Conservation (phyloP, 2,797 vertebrate genomes). For the Avahi laniger region DNA sequence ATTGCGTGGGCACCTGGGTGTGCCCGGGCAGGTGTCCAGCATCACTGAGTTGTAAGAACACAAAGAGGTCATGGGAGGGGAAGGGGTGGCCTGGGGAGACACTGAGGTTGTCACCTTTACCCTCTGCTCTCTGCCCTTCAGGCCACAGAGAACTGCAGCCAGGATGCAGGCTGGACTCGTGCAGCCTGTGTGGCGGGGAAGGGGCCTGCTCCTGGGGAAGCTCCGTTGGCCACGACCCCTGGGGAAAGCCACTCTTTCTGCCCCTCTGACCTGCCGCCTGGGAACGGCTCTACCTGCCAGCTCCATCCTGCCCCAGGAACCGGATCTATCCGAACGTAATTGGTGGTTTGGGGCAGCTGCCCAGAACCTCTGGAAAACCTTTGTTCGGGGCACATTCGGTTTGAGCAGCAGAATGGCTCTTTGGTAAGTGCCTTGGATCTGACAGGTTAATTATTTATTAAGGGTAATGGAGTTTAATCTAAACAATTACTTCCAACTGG, state of each 20-base stretch:
- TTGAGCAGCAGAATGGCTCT: not conserved
- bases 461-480: conserved; percentile 1
- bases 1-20: accelerated
- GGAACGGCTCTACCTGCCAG: not conserved
- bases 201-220: not conserved
- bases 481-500: conserved; percentile 16
- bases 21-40: not conserved
- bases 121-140: not conserved
- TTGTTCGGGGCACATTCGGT: accelerated
- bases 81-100: not conserved
- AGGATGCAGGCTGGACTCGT: not conserved
- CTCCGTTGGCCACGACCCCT: not conserved
- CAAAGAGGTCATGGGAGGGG: too few relatives aligned
- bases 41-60: not conserved
- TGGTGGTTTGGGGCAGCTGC: not conserved
- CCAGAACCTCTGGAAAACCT: not conserved
- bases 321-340: not conserved
- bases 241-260: not conserved
- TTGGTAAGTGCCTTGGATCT: not conserved
- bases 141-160: not conserved
- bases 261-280: accelerated
- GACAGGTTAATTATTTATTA: conserved; percentile 27
- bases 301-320: not conserved
- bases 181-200: not conserved
- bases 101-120: not conserved